Conservation (phyloP, 30 jellyfish, hydroid and myxozoan genomes). For the Pelagia noctiluca region DNA sequence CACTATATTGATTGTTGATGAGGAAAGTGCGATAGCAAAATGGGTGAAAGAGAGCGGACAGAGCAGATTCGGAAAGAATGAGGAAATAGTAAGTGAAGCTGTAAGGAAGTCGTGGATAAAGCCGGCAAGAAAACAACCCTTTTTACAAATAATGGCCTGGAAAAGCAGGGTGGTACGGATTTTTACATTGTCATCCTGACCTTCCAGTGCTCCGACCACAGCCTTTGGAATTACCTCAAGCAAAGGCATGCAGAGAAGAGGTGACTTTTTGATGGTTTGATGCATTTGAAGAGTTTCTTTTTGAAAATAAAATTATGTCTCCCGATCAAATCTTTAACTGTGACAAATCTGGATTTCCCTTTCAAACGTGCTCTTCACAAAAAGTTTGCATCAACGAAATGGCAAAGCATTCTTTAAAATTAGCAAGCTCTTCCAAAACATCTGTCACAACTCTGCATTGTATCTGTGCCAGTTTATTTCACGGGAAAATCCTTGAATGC, state of each 20-base stretch:
- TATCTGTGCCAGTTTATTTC: neutral
- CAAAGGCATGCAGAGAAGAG: neutral
- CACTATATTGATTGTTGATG: too few species aligned
- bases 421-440: neutral
- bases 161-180: neutral
- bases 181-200: neutral
- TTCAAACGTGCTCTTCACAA: neutral
- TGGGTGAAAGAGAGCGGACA: neutral
- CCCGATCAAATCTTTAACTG: neutral
- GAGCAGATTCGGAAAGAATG: neutral
- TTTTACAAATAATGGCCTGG: neutral
- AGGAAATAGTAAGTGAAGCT: neutral
- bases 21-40: neutral
- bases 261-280: neutral
- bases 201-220: neutral
- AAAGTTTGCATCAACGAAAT: neutral
- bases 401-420: neutral
- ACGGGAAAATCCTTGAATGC: too few species aligned
- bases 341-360: neutral
- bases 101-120: neutral
- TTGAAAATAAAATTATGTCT: too few species aligned
- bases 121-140: neutral
- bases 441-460: neutral
- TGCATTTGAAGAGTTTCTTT: neutral
- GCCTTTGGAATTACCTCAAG: neutral